Evolutionary conservation across 2,797 vertebrate genomes (phyloP), one percentile per base, ranked within the genome.

Genomic region (Dendrocincla tyrannina): DNA sequence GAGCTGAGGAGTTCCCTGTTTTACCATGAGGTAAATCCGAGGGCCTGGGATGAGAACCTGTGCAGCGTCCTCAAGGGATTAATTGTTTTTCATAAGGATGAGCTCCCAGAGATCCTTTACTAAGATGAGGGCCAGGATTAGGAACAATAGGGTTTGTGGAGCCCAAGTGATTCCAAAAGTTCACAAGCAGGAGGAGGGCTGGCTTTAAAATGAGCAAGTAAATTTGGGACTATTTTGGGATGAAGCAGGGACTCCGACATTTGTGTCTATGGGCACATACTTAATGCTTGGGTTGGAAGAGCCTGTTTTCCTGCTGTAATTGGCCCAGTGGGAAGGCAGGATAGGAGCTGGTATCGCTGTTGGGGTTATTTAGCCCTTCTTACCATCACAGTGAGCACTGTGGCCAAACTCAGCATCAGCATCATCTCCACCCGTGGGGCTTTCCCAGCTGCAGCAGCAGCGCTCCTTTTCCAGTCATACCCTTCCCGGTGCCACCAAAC

Each of bases 241-340:
- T 35, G 44, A 78, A 59, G 49, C 50, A 93, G 50, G 46, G 39
- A 75, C 85, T 90, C 35, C 85, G 44, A 37, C 77, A 17, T 73
- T 46, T n/a, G 19, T 53, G 53, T 86, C 85, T 55, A 14, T 32
- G 16, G 91, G 79, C 76, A 59, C 39, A 86, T 58, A 53, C 15
- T 75, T 42, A 47, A 18, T 6, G 32, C 66, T 81, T 32, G 80
- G 42, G 11, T 75, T 73, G 85, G 89, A 87, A 91, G 46, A 97
- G 76, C 90, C 85, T 86, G 80, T 76, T 91, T 78, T 86, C 83
- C 83, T 85, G 64, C 91, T 80, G n/a, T 52, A 84, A 81, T 44
- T 68, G 53, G 25, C 50, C 39, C 30, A 37, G 83, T 68, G 85
- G 79, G 73, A 81, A 89, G 58, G 68, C 68, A 92, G 41, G 68